These are phyloP conservation scores for Helogale parvula DNA, from an alignment of 2,113 vertebrate genomes.

Conservation along the genomic window DNA sequence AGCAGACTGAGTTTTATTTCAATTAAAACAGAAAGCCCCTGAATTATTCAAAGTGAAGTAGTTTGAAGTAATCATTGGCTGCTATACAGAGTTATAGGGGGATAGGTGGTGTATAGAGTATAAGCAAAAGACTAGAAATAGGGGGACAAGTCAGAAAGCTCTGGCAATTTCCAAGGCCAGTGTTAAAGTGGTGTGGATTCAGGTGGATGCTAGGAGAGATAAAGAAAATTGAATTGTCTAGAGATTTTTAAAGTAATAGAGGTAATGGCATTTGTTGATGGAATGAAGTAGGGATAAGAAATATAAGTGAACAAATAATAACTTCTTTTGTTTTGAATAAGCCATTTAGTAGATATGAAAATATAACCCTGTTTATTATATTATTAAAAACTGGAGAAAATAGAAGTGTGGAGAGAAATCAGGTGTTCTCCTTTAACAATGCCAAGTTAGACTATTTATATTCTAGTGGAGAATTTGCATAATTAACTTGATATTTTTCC, in stretches of 20 bases:
- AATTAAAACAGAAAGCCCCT: conserved; percentile 25
- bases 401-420: neutral
- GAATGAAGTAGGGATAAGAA: neutral
- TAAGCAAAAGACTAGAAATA: neutral
- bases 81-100: too few relatives aligned
- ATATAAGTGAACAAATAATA: neutral
- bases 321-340: neutral
- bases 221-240: neutral
- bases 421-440: neutral
- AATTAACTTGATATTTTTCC: neutral
- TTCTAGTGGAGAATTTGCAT: neutral
- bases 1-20: conserved; percentile 21
- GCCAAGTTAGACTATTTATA: neutral
- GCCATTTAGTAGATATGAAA: neutral
- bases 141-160: neutral
- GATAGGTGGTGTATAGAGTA: neutral
- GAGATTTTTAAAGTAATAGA: neutral
- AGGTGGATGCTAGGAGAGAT: neutral
- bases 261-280: neutral
- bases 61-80: conserved; percentile 3
- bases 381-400: neutral
- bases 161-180: neutral
- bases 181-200: neutral
- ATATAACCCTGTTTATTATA: neutral
- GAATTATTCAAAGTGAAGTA: conserved; percentile 59